phyloP scores from a whole-genome alignment of 1,140 invertebrate genomes.

The Cotesia typhae region DNA sequence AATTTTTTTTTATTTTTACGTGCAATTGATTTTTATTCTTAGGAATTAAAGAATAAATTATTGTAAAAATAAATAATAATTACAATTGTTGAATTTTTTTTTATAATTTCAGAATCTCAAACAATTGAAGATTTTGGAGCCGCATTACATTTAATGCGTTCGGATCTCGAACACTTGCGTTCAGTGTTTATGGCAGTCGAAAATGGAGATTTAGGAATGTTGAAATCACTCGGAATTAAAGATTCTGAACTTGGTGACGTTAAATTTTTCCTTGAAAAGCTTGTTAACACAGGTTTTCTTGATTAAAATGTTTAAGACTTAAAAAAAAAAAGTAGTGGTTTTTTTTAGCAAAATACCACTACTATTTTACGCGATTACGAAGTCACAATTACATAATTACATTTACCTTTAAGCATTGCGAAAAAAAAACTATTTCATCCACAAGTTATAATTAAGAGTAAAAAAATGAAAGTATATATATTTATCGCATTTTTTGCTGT shows the following conservation, averaged over 20 bases:
- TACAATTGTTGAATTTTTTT: conserved; percentile 8
- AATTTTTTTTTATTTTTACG: too few species aligned
- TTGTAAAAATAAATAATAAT: not conserved
- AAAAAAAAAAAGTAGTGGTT: not conserved
- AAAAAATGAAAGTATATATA: conserved; percentile 4
- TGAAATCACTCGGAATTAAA: conserved; percentile 93
- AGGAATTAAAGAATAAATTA: too few species aligned
- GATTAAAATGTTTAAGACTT: conserved; percentile 72
- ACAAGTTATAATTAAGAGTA: not conserved
- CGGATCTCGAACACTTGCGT: conserved; percentile 90
- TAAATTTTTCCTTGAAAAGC: conserved; percentile 96
- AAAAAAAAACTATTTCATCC: too few species aligned
- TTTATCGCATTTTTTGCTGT: not conserved
- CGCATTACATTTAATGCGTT: conserved; percentile 84
- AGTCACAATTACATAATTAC: too few species aligned
- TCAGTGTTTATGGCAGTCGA: conserved; percentile 97
- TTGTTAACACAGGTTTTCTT: conserved; percentile 95
- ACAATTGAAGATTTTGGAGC: conserved; percentile 94
- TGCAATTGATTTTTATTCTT: too few species aligned
- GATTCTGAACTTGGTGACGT: conserved; percentile 96
- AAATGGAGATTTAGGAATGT: conserved; percentile 91
- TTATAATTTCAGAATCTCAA: conserved; percentile 83
- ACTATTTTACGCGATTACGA: too few species aligned
- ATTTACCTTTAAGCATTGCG: too few species aligned
- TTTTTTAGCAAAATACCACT: too few species aligned